A percentile compares a stretch with the other conserved stretches of the same genome.
These are phyloP conservation scores for Philopedon plagiatum DNA, from an alignment of 2,888 invertebrate species.

Conservation along the genomic window DNA sequence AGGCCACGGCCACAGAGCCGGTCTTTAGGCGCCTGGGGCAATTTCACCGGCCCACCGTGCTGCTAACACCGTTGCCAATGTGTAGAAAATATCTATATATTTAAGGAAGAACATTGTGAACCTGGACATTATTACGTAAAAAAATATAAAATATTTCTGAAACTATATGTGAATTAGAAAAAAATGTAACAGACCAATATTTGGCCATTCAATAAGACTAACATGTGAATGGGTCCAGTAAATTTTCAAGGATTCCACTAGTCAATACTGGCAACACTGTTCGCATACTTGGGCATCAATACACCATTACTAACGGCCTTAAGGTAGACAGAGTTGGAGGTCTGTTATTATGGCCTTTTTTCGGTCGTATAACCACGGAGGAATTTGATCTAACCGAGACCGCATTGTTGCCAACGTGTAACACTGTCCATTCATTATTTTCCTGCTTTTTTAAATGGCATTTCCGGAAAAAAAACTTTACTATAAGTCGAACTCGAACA, in stretches of 20 bases:
- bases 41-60: slow-evolving; percentile 42
- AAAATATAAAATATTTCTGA: too few relatives aligned
- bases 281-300: slow-evolving; percentile 33
- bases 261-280: slow-evolving; percentile 12
- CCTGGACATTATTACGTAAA: too few relatives aligned
- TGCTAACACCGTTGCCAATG: slow-evolving; percentile 25
- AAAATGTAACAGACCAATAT: too few relatives aligned
- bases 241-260: too few relatives aligned
- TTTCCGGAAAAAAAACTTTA: too few relatives aligned
- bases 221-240: too few relatives aligned
- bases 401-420: slow-evolving; percentile 17
- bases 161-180: too few relatives aligned
- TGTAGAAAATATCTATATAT: slow-evolving; percentile 16
- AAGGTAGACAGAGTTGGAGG: slow-evolving; percentile 27
- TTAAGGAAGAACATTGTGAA: background rate
- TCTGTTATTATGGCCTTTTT: slow-evolving; percentile 25
- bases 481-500: too few relatives aligned
- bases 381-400: slow-evolving; percentile 24
- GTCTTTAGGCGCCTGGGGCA: slow-evolving; percentile 35
- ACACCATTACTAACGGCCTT: slow-evolving; percentile 37
- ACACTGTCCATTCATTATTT: slow-evolving; percentile 14
- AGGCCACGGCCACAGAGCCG: slow-evolving; percentile 49
- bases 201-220: too few relatives aligned
- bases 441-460: background rate
- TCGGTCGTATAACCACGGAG: slow-evolving; percentile 23